Evolutionary conservation across 2,113 vertebrate genomes (phyloP), one percentile per base, ranked within the genome.

Genomic region (Struthidea cinerea): DNA sequence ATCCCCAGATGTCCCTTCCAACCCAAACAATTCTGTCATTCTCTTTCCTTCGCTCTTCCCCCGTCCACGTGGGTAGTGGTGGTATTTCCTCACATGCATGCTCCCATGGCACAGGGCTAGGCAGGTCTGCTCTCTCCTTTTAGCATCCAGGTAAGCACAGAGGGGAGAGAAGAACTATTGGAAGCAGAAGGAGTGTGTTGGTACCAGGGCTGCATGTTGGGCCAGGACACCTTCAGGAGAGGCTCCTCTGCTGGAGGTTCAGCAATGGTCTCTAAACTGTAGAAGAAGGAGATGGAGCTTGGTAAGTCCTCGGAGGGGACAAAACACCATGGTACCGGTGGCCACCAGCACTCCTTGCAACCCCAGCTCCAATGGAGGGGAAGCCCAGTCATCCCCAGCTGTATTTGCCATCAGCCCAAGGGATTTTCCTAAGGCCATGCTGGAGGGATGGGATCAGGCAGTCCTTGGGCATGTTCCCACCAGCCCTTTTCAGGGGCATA

Each of bases 311-410:
- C 61, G 13, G 30, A 81, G 13, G 16, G 42, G 14, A 61, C 12
- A 46, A 77, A 89, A 42, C 32, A 35, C 24, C 0, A 0, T 1
- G 8, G 22, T 56, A 8, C 7, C 11, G 0, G 0, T 57, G 33
- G 24, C 70, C 30, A 39, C 0, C 2, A 74, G 42, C 59, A 80
- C 20, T 13, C 46, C 14, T 69, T 53, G n/a, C 23, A 80, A 32
- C 22, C 35, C 35, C 11, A 28, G 18, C 23, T 85, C 27, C 42
- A 71, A 2, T 0, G 0, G 28, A 82, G 27, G 20, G 35, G 41
- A 52, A 90, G 50, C 23, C 41, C 17, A 71, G 7, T 33, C 76
- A 68, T 39, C 7, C 32, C 26, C 7, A 16, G 50, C 42, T 19
- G 27, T 44, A 37, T 73, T 90, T 47, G 82, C 52, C 35, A 21